Conservation (phyloP, 1,140 invertebrate genomes). For the Bombus superbus region DNA sequence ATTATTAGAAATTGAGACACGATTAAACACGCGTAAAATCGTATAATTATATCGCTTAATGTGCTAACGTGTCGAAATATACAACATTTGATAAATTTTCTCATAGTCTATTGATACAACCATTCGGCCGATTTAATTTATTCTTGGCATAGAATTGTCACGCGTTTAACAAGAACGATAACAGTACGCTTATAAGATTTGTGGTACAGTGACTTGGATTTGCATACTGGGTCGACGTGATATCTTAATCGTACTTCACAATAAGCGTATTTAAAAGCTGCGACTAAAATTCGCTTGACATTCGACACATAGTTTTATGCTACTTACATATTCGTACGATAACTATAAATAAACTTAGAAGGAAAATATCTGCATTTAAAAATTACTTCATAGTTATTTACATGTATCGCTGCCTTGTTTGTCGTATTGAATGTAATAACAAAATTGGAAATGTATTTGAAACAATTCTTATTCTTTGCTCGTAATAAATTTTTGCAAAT, state of each 20-base stretch:
- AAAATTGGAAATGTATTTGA: not conserved
- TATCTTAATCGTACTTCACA: conserved; percentile 31
- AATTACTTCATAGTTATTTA: too few species aligned
- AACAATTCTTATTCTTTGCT: not conserved
- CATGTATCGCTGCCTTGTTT: too few species aligned
- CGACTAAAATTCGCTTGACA: not conserved
- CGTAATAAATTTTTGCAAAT: not conserved
- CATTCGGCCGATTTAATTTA: not conserved
- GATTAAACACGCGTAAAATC: not conserved
- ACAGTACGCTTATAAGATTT: conserved; percentile 28
- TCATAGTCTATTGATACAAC: not conserved
- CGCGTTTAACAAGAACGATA: conserved; percentile 29
- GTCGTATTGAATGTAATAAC: too few species aligned
- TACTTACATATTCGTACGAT: not conserved
- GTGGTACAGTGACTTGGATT: conserved; percentile 3
- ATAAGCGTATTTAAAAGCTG: not conserved
- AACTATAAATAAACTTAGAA: not conserved
- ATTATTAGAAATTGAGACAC: not conserved
- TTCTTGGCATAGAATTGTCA: conserved; percentile 2
- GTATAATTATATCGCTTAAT: not conserved
- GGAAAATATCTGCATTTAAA: not conserved
- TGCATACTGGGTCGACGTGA: conserved; percentile 38
- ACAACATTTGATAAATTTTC: conserved; percentile 5
- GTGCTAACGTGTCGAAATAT: not conserved
- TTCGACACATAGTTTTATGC: not conserved